Conservation (phyloP, 2,113 vertebrate genomes). For the Chamaea fasciata region DNA sequence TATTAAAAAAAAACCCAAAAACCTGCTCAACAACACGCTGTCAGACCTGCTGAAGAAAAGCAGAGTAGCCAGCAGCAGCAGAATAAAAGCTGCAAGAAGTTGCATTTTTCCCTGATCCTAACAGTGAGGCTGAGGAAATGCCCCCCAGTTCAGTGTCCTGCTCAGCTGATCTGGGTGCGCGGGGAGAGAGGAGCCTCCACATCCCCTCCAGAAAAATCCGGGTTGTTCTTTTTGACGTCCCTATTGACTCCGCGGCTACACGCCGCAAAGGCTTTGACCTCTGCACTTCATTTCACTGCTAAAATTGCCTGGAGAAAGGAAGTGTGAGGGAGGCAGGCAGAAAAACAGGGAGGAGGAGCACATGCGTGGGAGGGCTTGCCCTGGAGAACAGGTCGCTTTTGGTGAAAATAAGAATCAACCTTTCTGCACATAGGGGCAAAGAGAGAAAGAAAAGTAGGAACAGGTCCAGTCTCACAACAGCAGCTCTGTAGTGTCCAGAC, state of each 20-base stretch:
- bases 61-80: background rate
- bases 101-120: background rate
- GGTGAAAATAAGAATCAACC: background rate
- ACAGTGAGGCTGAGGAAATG: background rate
- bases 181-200: background rate
- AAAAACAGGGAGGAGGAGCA: background rate
- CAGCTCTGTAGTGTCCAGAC: background rate
- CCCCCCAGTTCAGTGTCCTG: background rate
- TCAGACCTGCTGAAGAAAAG: background rate
- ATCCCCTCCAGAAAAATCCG: background rate
- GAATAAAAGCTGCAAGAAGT: background rate
- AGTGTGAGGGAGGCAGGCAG: slow-evolving; percentile 27
- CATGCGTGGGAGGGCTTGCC: background rate
- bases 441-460: background rate
- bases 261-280: slow-evolving; percentile 3
- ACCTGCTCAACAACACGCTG: background rate
- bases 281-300: slow-evolving; percentile 19
- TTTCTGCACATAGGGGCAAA: background rate
- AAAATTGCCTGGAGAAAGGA: slow-evolving; percentile 47
- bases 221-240: background rate
- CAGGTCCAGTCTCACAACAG: background rate
- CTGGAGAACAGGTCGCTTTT: background rate
- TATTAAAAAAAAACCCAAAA: background rate
- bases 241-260: background rate
- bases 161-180: background rate